Evolutionary conservation across 92 coral and sea anemone genomes (phyloP).

Genomic region (Ricordea florida): DNA sequence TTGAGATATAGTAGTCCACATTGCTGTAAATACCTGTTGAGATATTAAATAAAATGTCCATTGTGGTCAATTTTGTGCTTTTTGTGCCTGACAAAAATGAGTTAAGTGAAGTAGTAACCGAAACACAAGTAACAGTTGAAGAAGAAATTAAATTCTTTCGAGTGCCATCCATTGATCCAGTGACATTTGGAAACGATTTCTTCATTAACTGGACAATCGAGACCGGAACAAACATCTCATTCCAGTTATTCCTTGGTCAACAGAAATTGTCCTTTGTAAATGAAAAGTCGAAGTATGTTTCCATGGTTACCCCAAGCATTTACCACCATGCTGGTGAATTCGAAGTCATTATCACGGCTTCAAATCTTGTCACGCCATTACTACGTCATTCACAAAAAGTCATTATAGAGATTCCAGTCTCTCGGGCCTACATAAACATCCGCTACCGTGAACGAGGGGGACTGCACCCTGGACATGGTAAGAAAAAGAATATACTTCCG

Average conservation of each 20-base stretch:
- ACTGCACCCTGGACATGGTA: slow-evolving; percentile 47
- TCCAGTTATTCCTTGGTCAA: neutral
- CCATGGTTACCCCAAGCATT: slow-evolving; percentile 21
- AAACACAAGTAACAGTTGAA: slow-evolving; percentile 15
- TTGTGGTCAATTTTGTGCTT: too few relatives aligned
- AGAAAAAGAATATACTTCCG: slow-evolving; percentile 33
- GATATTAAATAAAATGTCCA: too few relatives aligned
- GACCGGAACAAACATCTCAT: slow-evolving; percentile 57
- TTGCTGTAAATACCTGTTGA: too few relatives aligned
- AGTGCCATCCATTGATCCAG: slow-evolving; percentile 37
- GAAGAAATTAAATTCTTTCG: slow-evolving; percentile 35
- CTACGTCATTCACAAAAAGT: slow-evolving; percentile 24
- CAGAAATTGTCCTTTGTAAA: neutral
- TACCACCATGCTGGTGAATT: slow-evolving; percentile 44
- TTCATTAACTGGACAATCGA: slow-evolving; percentile 30
- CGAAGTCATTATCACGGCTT: slow-evolving; percentile 40
- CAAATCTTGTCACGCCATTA: slow-evolving; percentile 51
- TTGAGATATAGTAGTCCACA: too few relatives aligned
- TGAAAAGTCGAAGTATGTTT: neutral
- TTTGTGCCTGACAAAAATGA: too few relatives aligned
- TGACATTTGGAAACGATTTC: slow-evolving; percentile 46
- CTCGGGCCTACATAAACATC: slow-evolving; percentile 9
- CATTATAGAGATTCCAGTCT: slow-evolving; percentile 40
- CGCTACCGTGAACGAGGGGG: neutral
- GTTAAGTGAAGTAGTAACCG: slow-evolving; percentile 10